These are phyloP conservation scores for Plagodis pulveraria DNA, from an alignment of 2,888 invertebrate species.

Conservation along the genomic window DNA sequence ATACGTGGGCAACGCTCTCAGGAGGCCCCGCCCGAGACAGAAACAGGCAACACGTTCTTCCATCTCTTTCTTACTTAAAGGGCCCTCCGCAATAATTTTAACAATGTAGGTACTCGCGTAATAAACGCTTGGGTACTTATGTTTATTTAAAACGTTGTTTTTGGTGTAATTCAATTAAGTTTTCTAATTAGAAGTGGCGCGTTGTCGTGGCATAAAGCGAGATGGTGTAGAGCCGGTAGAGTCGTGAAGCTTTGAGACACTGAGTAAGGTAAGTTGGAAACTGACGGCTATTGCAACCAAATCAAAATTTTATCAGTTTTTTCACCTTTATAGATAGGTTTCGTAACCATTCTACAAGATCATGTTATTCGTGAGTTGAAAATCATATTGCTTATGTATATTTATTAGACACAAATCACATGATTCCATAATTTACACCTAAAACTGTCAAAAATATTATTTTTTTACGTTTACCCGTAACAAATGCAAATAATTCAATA, in stretches of 20 bases:
- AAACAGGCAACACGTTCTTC: conserved; percentile 41
- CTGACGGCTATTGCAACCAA: no score
- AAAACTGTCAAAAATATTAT: no score
- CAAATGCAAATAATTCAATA: no score
- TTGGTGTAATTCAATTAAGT: conserved; percentile 34
- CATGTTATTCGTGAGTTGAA: no score
- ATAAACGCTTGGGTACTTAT: conserved; percentile 7
- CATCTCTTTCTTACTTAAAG: conserved; percentile 32
- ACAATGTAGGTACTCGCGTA: conserved; percentile 27
- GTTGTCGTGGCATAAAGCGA: conserved; percentile 7
- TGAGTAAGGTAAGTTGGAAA: no score
- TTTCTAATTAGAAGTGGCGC: conserved; percentile 27
- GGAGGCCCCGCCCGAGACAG: conserved; percentile 70
- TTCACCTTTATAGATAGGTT: no score
- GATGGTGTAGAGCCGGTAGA: neutral
- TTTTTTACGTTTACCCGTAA: no score
- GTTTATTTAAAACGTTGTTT: conserved; percentile 32
- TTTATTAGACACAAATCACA: no score
- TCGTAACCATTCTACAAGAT: no score
- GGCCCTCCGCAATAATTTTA: conserved; percentile 27
- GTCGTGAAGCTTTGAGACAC: neutral
- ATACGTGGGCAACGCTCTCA: conserved; percentile 66
- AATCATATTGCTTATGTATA: no score
- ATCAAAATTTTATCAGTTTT: no score
- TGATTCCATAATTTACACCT: no score